phyloP scores from a whole-genome alignment of 2,888 invertebrate genomes.

The Tenthredo distinguenda region DNA sequence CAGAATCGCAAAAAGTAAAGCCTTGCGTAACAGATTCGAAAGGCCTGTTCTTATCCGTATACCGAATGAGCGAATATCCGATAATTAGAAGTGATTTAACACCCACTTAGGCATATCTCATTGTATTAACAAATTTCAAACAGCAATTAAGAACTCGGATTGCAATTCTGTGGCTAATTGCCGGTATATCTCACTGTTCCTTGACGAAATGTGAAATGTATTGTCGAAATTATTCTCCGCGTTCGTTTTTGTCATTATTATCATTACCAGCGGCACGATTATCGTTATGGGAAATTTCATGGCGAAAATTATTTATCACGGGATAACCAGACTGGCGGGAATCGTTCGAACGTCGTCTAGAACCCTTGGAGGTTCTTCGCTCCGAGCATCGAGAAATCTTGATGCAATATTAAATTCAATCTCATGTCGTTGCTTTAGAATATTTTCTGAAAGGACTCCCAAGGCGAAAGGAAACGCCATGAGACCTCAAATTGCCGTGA shows the following conservation, averaged over 20 bases:
- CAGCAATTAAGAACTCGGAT: background rate
- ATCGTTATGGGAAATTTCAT: background rate
- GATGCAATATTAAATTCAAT: slow-evolving; percentile 49
- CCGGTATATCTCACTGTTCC: background rate
- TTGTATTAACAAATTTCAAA: background rate
- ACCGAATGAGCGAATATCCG: background rate
- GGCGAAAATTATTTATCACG: background rate
- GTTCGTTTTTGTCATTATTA: background rate
- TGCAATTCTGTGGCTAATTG: background rate
- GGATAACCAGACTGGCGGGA: background rate
- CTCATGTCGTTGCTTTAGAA: slow-evolving; percentile 2
- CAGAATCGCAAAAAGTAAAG: background rate
- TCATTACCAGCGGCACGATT: background rate
- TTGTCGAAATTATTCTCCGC: background rate
- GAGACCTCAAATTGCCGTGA: background rate
- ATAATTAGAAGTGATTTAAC: background rate
- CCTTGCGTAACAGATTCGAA: background rate
- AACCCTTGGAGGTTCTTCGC: background rate
- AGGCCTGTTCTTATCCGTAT: background rate
- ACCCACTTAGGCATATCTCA: background rate
- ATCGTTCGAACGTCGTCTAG: background rate
- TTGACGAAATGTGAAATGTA: background rate
- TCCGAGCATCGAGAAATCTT: slow-evolving; percentile 21
- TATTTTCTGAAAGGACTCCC: background rate
- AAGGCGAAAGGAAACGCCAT: background rate